phyloP scores from a whole-genome alignment of 2,888 invertebrate species.

The Drosophila eohydei region DNA sequence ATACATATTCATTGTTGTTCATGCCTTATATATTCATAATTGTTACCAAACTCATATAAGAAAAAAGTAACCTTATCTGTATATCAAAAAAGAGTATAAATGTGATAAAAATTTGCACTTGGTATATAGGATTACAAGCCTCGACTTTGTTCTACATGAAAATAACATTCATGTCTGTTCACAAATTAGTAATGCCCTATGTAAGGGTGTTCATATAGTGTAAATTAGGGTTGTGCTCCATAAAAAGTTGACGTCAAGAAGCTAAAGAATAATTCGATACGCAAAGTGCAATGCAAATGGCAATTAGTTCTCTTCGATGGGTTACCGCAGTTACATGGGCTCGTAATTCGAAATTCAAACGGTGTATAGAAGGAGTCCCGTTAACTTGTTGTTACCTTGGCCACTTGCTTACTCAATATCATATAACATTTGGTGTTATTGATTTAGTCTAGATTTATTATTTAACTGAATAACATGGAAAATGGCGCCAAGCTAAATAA shows the following conservation, averaged over 20 bases:
- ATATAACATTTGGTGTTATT: slow-evolving; percentile 33
- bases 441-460: slow-evolving; percentile 37
- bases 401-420: not conserved
- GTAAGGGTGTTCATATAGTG: too few species aligned
- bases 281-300: slow-evolving; percentile 33
- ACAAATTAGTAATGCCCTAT: not conserved
- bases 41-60: not conserved
- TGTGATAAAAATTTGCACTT: not conserved
- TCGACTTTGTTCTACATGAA: not conserved
- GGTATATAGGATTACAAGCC: not conserved
- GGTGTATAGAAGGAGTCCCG: not conserved
- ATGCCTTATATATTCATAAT: not conserved
- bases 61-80: not conserved
- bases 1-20: not conserved
- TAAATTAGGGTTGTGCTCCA: not conserved
- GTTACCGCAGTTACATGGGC: not conserved
- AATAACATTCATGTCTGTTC: not conserved
- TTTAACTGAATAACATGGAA: slow-evolving; percentile 11
- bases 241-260: slow-evolving; percentile 9
- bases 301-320: slow-evolving; percentile 17
- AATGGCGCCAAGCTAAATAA: slow-evolving; percentile 31
- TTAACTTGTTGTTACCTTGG: slow-evolving; percentile 9
- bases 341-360: slow-evolving; percentile 21
- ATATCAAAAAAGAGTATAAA: not conserved
- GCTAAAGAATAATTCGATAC: slow-evolving; percentile 19